A percentile compares a stretch with the other conserved stretches of the same genome.
Conservation (phyloP, 2,797 vertebrate genomes). For the Loriculus beryllinus region DNA sequence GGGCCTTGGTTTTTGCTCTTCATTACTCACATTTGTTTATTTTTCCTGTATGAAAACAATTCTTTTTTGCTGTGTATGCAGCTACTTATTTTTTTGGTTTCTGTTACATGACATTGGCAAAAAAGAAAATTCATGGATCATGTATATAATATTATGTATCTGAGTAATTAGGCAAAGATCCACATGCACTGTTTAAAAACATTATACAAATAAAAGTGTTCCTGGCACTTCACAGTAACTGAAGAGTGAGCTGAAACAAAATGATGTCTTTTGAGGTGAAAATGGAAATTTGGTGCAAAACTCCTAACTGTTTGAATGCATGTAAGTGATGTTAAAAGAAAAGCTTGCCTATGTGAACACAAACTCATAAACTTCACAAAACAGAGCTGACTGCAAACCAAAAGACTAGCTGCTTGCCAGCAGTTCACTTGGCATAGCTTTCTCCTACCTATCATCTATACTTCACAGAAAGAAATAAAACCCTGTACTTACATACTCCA, state of each 20-base stretch:
- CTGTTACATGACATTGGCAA: not conserved
- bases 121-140: not conserved
- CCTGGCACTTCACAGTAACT: not conserved
- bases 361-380: conserved; percentile 7
- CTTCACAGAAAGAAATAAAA: conserved; percentile 57
- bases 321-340: conserved; percentile 9
- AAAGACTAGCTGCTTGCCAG: conserved; percentile 51
- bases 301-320: not conserved
- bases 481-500: conserved; percentile 42
- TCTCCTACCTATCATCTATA: conserved; percentile 59
- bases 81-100: not conserved
- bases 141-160: not conserved
- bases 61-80: not conserved
- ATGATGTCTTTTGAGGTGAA: not conserved
- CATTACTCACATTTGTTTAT: not conserved
- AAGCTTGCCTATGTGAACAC: conserved; percentile 2
- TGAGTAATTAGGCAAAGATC: not conserved
- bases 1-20: not conserved
- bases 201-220: not conserved
- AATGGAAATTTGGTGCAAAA: conserved; percentile 13
- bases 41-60: not conserved
- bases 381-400: conserved; percentile 41
- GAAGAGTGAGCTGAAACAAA: conserved; percentile 17
- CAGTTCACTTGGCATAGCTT: conserved; percentile 50
- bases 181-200: not conserved